Base-by-base conservation (phyloP, 2,113 vertebrate species). In the Siniperca knerii region DNA sequence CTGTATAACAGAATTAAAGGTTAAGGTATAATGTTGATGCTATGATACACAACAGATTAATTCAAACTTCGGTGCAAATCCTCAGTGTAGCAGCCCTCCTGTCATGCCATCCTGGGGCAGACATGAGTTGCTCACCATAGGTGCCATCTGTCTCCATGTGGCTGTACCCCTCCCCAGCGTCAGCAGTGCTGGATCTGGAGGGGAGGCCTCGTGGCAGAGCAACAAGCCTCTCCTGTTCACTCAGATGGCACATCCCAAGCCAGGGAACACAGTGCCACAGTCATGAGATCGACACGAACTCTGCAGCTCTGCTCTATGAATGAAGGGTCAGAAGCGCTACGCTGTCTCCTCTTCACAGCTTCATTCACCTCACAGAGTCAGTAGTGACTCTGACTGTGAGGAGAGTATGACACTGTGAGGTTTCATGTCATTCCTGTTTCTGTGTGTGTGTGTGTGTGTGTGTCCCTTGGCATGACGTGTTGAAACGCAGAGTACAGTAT, bases 61-160 rank as follows among this genome's bases (percentile, higher is more conserved):
- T 62, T 82, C 15, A 35, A 68, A 87, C 50, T 11, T 72, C 1
- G 33, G 64, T 65, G 8, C 70, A 69, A 73, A 70, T 72, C 69
- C 58, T 76, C 21, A 35, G 61, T 55, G 79, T 62, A 65, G 74
- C 33, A 25, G 62, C 46, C 80, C 85, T 79, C 79, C 70, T 90
- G 87, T 88, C 82, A 81, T 62, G 77, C 78, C 76, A 72, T 91
- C 84, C 88, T 64, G 85, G 72, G 85, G 91, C 85, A 68, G 58
- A 79, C 70, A 62, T 72, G 83, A 84, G 81, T 46, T 40, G 76
- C 78, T 79, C 55, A 89, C 75, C 67, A 55, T 85, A 75, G 86
- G 73, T 87, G 92, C 92, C 94, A 94, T 95, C 92, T 94, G 93
- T 86, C 82, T 88, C 77, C 72, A 64, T 83, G 77, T 85, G 55